Evolutionary conservation across 2,888 invertebrate genomes (phyloP).

Genomic region (Bedellia somnulentella): DNA sequence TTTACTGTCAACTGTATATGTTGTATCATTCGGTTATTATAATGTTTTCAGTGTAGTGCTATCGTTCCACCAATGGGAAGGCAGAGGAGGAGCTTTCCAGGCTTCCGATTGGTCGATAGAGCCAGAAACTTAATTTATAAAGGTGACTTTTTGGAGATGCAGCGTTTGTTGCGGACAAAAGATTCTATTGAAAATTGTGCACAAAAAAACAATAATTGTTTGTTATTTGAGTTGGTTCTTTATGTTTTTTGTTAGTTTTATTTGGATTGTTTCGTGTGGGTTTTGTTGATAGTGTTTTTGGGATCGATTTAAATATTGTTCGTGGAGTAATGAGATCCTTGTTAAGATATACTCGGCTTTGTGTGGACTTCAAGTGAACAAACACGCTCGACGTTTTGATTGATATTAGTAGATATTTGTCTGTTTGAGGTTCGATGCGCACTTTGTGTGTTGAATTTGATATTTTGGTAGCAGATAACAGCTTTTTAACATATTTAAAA

Average conservation of each 20-base stretch:
- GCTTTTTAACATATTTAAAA: no score
- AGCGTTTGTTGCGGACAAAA: constrained; percentile 41
- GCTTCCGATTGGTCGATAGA: constrained; percentile 28
- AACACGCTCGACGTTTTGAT: no score
- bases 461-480: no score
- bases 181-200: constrained; percentile 39
- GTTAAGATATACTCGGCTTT: no score
- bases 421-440: no score
- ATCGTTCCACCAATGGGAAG: constrained; percentile 27
- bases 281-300: constrained; percentile 29
- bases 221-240: constrained; percentile 43
- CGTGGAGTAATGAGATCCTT: not conserved
- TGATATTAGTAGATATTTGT: no score
- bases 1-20: constrained; percentile 56
- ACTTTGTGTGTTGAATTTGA: no score
- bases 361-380: no score
- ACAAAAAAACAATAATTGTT: constrained; percentile 56
- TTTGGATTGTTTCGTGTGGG: constrained; percentile 30
- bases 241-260: constrained; percentile 25
- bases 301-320: no score
- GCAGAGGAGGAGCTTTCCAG: constrained; percentile 29
- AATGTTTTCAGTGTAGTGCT: constrained; percentile 49
- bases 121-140: constrained; percentile 58
- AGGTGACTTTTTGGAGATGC: constrained; percentile 57
- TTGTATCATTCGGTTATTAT: constrained; percentile 60